Conservation (phyloP, 2,113 vertebrate genomes). For the Strix aluco region DNA sequence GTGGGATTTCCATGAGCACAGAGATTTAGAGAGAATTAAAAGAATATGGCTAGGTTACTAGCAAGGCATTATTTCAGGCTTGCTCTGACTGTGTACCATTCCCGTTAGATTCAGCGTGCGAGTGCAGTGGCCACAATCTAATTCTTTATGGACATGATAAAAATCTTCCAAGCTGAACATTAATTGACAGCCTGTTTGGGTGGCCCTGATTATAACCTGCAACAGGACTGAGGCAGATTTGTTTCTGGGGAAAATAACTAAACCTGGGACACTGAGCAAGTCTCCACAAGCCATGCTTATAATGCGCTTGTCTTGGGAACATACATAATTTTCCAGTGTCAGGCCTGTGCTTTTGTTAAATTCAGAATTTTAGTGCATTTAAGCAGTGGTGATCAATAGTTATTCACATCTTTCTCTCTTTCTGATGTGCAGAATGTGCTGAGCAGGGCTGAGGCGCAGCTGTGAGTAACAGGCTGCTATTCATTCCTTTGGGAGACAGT, state of each 20-base stretch:
- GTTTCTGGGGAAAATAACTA: not conserved
- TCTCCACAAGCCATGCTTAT: accelerated
- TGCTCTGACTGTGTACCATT: not conserved
- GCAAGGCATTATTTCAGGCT: not conserved
- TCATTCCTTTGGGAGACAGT: conserved; percentile 1
- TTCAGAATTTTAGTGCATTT: not conserved
- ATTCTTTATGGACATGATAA: not conserved
- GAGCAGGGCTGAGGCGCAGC: not conserved
- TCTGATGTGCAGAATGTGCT: conserved; percentile 26
- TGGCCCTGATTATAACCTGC: not conserved
- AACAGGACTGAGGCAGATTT: not conserved
- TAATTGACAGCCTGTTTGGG: not conserved
- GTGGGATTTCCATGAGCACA: not conserved
- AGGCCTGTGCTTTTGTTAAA: not conserved
- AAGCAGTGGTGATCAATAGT: conserved; percentile 15
- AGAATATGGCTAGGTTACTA: not conserved
- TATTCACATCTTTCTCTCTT: conserved; percentile 4
- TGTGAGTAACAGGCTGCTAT: not conserved
- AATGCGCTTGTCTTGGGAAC: not conserved
- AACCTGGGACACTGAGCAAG: not conserved
- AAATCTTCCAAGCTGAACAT: not conserved
- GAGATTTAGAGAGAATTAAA: not conserved
- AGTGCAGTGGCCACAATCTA: not conserved
- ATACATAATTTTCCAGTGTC: not conserved
- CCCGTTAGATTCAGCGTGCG: not conserved